Conservation (phyloP, 2,797 vertebrate species). For the Semotilus atromaculatus region DNA sequence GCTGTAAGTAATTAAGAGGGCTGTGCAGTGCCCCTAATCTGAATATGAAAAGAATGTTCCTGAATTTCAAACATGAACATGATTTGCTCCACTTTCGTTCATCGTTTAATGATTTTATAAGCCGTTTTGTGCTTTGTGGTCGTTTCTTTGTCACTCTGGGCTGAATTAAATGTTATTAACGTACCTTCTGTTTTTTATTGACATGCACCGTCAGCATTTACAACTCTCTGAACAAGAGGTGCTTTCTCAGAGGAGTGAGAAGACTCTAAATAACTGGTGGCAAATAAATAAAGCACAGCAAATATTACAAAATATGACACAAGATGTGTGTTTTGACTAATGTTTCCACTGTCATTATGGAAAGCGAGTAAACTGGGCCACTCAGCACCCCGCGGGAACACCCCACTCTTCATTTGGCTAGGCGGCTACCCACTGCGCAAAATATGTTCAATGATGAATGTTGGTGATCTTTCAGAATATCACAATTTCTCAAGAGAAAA, state of each 20-base stretch:
- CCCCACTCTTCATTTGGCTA: conserved; percentile 17
- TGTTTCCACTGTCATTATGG: conserved; percentile 23
- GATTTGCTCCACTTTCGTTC: conserved; percentile 37
- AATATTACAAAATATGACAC: background rate
- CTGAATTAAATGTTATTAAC: conserved; percentile 25
- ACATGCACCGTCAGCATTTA: conserved; percentile 13
- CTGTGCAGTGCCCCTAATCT: conserved; percentile 36
- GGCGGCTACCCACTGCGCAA: background rate
- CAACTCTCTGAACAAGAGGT: background rate
- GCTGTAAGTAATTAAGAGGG: conserved; percentile 60
- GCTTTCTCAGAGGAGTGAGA: background rate
- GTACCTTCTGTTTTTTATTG: conserved; percentile 20
- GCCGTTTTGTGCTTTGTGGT: conserved; percentile 10
- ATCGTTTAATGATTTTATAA: conserved; percentile 37
- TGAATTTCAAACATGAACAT: conserved; percentile 39
- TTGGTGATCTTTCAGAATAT: conserved; percentile 11
- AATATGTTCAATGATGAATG: conserved; percentile 35
- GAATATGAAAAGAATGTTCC: conserved; percentile 37
- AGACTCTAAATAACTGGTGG: background rate
- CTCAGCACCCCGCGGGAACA: conserved; percentile 22
- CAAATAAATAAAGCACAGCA: background rate
- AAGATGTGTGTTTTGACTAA: conserved; percentile 2
- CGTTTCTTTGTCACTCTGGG: conserved; percentile 12
- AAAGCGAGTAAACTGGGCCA: conserved; percentile 24
- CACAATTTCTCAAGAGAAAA: conserved; percentile 10